Conservation (phyloP, 2,888 invertebrate genomes). For the Tupiocoris notatus region DNA sequence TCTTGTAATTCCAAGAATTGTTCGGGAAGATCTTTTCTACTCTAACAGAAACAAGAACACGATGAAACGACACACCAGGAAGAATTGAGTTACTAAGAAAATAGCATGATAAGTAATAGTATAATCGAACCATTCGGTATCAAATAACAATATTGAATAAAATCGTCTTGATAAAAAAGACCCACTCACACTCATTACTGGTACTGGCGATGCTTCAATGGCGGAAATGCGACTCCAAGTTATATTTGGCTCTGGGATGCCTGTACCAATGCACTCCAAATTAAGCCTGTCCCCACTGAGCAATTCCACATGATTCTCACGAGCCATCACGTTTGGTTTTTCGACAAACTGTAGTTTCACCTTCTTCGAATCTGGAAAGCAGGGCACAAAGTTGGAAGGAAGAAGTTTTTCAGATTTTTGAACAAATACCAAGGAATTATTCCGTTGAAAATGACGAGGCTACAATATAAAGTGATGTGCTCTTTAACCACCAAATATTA, state of each 20-base stretch:
- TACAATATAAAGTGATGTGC: no score
- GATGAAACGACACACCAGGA: not conserved
- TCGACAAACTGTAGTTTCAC: slow-evolving; percentile 28
- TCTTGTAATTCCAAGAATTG: slow-evolving; percentile 50
- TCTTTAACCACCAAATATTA: no score
- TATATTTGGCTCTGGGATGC: slow-evolving; percentile 62
- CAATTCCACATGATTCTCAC: slow-evolving; percentile 3
- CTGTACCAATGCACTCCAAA: slow-evolving; percentile 60
- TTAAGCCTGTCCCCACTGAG: slow-evolving; percentile 53
- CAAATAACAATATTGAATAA: not conserved
- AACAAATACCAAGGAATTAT: no score
- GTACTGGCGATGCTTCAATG: not conserved
- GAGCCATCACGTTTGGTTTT: slow-evolving; percentile 7
- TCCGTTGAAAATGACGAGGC: no score
- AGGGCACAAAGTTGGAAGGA: no score
- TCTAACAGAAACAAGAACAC: slow-evolving; percentile 20
- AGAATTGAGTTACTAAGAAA: not conserved
- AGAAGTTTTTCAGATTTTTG: not conserved
- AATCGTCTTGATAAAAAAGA: not conserved
- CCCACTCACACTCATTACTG: slow-evolving; percentile 11
- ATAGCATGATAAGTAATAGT: not conserved
- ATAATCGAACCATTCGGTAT: not conserved
- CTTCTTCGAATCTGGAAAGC: slow-evolving; percentile 28
- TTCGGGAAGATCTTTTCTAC: slow-evolving; percentile 23
- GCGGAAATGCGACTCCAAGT: slow-evolving; percentile 55